Evolutionary conservation across 2,797 vertebrate species (phyloP), one percentile per base, ranked within the genome.

Genomic region (Cottoperca gobio): DNA sequence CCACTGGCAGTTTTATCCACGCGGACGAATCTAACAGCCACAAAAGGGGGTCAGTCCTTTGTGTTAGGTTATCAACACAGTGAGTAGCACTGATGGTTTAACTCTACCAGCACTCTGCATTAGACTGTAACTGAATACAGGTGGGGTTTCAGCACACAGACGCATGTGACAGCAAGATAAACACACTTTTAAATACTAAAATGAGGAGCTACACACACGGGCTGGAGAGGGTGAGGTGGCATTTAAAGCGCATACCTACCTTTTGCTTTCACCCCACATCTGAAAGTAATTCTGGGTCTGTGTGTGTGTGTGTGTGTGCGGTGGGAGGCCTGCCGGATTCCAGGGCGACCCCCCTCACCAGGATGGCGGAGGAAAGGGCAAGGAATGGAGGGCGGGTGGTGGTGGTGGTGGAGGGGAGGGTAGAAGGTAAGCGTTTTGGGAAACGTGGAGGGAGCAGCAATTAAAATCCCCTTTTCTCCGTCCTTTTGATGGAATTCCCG

Each of bases 401-500:
- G 26, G 57, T 14, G 63, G 65, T 2, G 61, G 54, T 49, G 60
- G 58, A 39, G 68, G 63, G 62, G 67, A 21, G 83, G 75, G 73
- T 58, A 33, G 76, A 88, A 93, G 92, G 93, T 93, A 88, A 93
- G 92, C 78, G 70, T 90, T 93, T 93, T 88, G 89, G 91, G 92
- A 94, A 91, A 91, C 80, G 76, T 87, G 77, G 79, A 88, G 69
- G 83, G 90, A 94, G 71, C 84, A 55, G 91, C 93, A 94, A 95
- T 95, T 95, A 95, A 94, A 95, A 90, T 85, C 78, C 82, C 79
- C 82, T 87, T 90, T 80, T 86, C 88, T 64, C 66, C 60, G 62
- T 86, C 72, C 91, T 88, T 95, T 95, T 96, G 94, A 95, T 92
- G 93, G 90, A 93, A 94, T 94, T 94, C 94, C 93, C 90, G 21